Evolutionary conservation across 2,888 invertebrate genomes (phyloP).

Genomic region (Dasypolia templi): DNA sequence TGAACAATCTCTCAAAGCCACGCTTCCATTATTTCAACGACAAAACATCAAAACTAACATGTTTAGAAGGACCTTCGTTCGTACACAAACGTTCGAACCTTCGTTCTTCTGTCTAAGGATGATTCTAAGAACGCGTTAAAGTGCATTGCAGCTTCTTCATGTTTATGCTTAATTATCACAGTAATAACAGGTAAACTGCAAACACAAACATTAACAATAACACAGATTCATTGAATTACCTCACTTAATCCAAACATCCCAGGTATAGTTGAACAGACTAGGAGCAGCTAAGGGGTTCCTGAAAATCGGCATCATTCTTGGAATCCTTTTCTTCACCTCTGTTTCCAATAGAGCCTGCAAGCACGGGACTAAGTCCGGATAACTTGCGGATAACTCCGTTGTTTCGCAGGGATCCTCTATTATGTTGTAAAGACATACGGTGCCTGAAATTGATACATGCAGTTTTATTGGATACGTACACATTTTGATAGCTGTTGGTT

Average conservation of each 20-base stretch:
- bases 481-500: not conserved
- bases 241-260: slow-evolving; percentile 76
- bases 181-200: not conserved
- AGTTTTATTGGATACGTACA: not conserved
- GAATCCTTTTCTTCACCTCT: slow-evolving; percentile 75
- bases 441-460: slow-evolving; percentile 71
- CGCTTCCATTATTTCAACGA: slow-evolving; percentile 22
- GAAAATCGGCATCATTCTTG: slow-evolving; percentile 72
- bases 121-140: not conserved
- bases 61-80: slow-evolving; percentile 13
- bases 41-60: slow-evolving; percentile 36
- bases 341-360: slow-evolving; percentile 69
- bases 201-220: not conserved
- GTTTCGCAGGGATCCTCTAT: slow-evolving; percentile 83
- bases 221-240: not conserved
- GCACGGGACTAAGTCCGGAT: slow-evolving; percentile 73
- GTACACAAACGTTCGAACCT: no score
- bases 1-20: slow-evolving; percentile 67
- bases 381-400: slow-evolving; percentile 72
- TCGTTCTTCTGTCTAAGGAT: not conserved
- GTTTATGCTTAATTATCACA: no score
- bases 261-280: slow-evolving; percentile 78
- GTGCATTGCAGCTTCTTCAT: no score
- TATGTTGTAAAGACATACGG: slow-evolving; percentile 81
- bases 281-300: slow-evolving; percentile 79